Conservation (phyloP, 2,113 vertebrate genomes). For the Pelvicachromis taeniatus region DNA sequence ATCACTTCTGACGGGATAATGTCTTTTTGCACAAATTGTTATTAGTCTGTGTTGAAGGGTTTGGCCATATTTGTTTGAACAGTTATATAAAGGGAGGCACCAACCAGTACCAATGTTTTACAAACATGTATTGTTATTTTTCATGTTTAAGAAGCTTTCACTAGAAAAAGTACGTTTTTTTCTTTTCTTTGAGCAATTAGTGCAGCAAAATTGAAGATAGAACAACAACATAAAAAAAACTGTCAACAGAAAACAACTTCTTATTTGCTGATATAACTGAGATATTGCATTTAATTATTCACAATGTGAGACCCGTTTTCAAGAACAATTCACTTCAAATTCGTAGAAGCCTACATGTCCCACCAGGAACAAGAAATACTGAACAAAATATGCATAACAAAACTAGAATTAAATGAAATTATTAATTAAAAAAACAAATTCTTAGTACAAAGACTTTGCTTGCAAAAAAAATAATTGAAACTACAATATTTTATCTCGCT, state of each 20-base stretch:
- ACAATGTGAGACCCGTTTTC: too few species aligned
- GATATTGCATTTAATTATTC: too few species aligned
- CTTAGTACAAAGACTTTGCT: too few species aligned
- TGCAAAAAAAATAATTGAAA: too few species aligned
- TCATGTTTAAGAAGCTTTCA: not conserved
- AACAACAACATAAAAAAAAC: not conserved
- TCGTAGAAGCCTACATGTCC: too few species aligned
- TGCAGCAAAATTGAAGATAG: not conserved
- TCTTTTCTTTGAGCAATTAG: not conserved
- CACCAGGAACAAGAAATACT: too few species aligned
- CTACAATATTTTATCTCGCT: too few species aligned
- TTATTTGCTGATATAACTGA: too few species aligned
- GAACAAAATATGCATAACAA: too few species aligned
- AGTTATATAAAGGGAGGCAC: not conserved
- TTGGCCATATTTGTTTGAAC: not conserved
- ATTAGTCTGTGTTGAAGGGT: not conserved
- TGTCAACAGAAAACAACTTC: not conserved
- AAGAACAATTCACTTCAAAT: too few species aligned
- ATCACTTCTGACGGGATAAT: not conserved
- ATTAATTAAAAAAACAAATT: too few species aligned
- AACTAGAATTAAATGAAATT: too few species aligned
- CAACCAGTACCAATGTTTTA: not conserved
- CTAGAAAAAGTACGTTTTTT: not conserved
- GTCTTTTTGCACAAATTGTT: not conserved
- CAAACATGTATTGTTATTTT: not conserved